Base-by-base conservation (phyloP, 2,113 vertebrate genomes). In the Choloepus hoffmanni region DNA sequence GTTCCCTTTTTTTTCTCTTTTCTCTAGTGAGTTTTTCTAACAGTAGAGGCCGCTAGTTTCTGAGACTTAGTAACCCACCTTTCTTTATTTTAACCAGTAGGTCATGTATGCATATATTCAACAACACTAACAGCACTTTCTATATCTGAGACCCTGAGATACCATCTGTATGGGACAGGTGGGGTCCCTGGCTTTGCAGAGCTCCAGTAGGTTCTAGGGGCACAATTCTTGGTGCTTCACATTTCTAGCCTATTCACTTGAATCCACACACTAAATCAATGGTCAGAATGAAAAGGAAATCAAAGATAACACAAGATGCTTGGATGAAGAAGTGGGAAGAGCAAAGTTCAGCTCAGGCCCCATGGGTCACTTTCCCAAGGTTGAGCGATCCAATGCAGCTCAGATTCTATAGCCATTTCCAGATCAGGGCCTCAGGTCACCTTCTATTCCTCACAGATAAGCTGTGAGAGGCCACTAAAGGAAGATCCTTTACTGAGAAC, bases 201-300 rank as follows among this genome's bases (percentile, higher is more conserved):
- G 45, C 36, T 65, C 63, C n/a, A 45, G 65, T 26, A 48, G 68
- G 23, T 67, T 65, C 24, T 30, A 48, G 24, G 40, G 21, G 21
- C 14, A 67, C n/a, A 68, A 36, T 6, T 67, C 58, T 55, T 60
- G 68, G 43, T 78, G 50, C 24, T 94, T 93, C 67, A 63, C 18
- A 58, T 28, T 73, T 85, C 60, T 88, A 55, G 85, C 10, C 36
- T n/a, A 74, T 45, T 86, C 67, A 36, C 43, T 77, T 76, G 55
- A 95, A 96, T 85, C 55, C 74, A 89, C 55, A 89, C 53, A 14
- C 79, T 45, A 26, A 76, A 70, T 70, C 43, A 63, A 16, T 82
- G 19, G 33, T 90, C 40, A 73, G 70, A 94, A 67, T 65, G 45
- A 78, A 60, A 33, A 82, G 26, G 67, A 87, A 76, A 81, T 78